These are phyloP conservation scores for Coryphaenoides rupestris DNA, from an alignment of 2,113 vertebrate genomes.

Conservation along the genomic window DNA sequence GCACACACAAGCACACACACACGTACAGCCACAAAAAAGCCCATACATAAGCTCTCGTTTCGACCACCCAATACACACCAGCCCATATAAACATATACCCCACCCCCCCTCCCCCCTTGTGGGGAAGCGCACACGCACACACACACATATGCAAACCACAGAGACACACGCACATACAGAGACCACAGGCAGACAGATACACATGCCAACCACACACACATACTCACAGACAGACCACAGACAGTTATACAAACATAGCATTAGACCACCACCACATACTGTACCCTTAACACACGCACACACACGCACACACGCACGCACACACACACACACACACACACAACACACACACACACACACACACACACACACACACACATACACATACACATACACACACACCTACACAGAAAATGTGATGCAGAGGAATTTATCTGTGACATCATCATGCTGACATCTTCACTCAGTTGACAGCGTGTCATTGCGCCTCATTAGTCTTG, in stretches of 20 bases:
- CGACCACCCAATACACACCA: constrained; percentile 46
- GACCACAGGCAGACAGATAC: constrained; percentile 53
- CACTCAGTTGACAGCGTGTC: constrained; percentile 76
- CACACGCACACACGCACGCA: constrained; percentile 7
- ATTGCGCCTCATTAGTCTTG: constrained; percentile 75
- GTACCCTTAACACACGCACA: constrained; percentile 20
- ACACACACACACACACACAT: too few relatives aligned
- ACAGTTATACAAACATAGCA: constrained; percentile 60
- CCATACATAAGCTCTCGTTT: neutral
- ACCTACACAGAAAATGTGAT: too few relatives aligned
- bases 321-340: constrained; percentile 16
- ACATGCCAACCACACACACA: neutral
- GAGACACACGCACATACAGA: neutral
- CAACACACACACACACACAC: constrained; percentile 28
- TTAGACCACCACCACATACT: constrained; percentile 54
- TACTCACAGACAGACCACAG: constrained; percentile 53
- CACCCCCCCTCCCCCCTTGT: constrained; percentile 36
- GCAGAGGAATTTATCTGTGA: too few relatives aligned
- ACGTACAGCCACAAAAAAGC: constrained; percentile 17
- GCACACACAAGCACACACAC: constrained; percentile 34
- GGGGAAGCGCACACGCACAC: neutral
- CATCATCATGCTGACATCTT: constrained; percentile 68
- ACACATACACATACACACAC: too few relatives aligned
- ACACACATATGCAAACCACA: constrained; percentile 48
- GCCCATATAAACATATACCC: constrained; percentile 53